Base-by-base conservation (phyloP, 1,140 invertebrate species). In the Aphelinus atriplicis region DNA sequence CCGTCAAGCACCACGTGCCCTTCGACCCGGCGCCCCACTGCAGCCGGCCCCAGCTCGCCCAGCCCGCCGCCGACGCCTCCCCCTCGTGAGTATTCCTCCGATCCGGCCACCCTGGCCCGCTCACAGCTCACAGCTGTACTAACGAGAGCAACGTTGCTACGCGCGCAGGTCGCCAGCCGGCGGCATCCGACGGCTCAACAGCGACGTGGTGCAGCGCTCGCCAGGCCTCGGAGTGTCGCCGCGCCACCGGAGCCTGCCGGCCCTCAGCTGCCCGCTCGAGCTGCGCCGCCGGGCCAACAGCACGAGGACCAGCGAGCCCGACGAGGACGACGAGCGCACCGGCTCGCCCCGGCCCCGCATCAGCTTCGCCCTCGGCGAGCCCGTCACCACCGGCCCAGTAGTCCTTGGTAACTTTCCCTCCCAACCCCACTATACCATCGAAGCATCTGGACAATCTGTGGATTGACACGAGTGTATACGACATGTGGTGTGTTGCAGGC, bases 1-100 rank as follows among this genome's bases (percentile, higher is more conserved):
- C 93, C 79, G 92, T 94, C 1, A 93, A 93, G 84, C 92, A 93
- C 78, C 90, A 91, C 71, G 91, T 94, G 67, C 93, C 93, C 73
- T 94, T 94, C 84, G 91, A 92, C 83, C 93, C 93, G 1, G 76
- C 81, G 10, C 73, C 78, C 43, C 86, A 26, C 26, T 26, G 26
- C 51, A 53, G 4, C 51, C 51, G 51, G 4, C 9, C 85, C 77
- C 78, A 64, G 51, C 51, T 77, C 26, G 58, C 75, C 2, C 51
- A 64, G 3, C 61, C 73, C 9, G 75, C 71, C 42, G 64, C 75
- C 26, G 26, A 26, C 26, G 26, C 26, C 26, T 26, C 26, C 9
- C 71, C 74, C 2, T 75, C 68, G 86, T 83, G 67, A 71, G 68
- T 60, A 70, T 45, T 42, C 2, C 42, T 53, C 9, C 53, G n/a